Conservation (phyloP, 2,113 vertebrate genomes). For the Heterocephalus glaber region DNA sequence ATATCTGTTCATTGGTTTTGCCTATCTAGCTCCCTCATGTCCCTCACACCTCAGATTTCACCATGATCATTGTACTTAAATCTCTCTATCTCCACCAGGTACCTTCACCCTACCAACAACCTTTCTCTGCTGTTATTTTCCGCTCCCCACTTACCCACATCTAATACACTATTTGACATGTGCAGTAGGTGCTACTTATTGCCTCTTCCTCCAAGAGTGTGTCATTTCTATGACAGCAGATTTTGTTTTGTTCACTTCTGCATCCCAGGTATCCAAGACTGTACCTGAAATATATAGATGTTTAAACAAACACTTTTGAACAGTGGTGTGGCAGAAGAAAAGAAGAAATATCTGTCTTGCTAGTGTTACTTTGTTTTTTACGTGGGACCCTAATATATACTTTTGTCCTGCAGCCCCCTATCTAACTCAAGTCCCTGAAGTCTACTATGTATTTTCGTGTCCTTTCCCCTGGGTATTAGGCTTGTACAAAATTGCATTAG, state of each 20-base stretch:
- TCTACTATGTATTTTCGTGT: neutral
- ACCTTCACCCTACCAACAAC: neutral
- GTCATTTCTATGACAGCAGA: neutral
- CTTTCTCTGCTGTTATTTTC: neutral
- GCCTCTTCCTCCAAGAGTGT: neutral
- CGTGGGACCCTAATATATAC: accelerated
- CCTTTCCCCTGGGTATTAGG: neutral
- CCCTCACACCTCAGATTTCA: neutral
- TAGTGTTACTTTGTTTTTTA: neutral
- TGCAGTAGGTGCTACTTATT: neutral
- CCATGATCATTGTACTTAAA: neutral
- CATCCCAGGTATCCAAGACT: neutral
- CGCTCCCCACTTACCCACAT: neutral
- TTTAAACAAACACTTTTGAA: neutral
- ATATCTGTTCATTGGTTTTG: neutral
- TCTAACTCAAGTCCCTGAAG: neutral
- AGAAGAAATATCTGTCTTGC: neutral
- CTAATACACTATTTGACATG: neutral
- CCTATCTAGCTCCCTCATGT: neutral
- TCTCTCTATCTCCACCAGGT: neutral
- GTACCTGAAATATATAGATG: neutral
- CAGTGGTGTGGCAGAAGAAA: neutral
- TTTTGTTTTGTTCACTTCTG: neutral
- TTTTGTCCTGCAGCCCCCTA: neutral
- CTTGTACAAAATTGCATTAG: neutral